phyloP scores from a whole-genome alignment of 2,113 vertebrate genomes.

The Festucalex cinctus region DNA sequence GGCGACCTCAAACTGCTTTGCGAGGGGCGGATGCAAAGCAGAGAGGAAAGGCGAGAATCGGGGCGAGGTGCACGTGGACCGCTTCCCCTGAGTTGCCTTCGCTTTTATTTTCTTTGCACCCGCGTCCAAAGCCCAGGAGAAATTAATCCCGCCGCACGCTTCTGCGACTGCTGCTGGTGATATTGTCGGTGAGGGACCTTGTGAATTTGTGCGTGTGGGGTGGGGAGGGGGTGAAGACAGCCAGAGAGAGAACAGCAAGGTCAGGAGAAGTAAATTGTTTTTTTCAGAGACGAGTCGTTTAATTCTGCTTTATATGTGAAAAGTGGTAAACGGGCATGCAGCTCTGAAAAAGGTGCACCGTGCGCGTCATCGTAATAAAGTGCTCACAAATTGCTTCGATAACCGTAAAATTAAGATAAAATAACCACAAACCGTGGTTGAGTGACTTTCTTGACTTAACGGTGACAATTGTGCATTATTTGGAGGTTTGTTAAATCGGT shows the following conservation, averaged over 20 bases:
- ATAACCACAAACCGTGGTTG: neutral
- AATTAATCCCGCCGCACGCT: conserved; percentile 64
- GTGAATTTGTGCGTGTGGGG: conserved; percentile 9
- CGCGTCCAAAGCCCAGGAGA: conserved; percentile 69
- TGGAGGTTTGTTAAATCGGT: neutral
- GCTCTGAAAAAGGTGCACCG: conserved; percentile 14
- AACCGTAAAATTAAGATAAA: neutral
- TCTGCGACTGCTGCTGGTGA: conserved; percentile 17
- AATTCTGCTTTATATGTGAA: conserved; percentile 56
- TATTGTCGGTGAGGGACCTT: neutral
- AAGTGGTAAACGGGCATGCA: conserved; percentile 40
- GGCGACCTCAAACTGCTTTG: conserved; percentile 24
- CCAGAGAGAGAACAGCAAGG: conserved; percentile 16
- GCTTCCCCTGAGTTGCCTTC: conserved; percentile 52
- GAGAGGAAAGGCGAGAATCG: conserved; percentile 46
- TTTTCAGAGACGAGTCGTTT: conserved; percentile 19
- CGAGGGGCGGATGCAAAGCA: conserved; percentile 31
- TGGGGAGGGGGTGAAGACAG: conserved; percentile 26
- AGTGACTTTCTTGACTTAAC: neutral
- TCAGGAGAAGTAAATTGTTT: conserved; percentile 47
- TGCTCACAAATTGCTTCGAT: neutral
- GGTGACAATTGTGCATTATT: neutral
- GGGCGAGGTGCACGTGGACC: conserved; percentile 47
- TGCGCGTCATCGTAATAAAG: neutral
- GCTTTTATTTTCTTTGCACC: conserved; percentile 59